Percentiles rank a stretch among this genome's conserved stretches.
These are phyloP conservation scores for Hydractinia symbiolongicarpus DNA, from an alignment of 30 jellyfish, hydroid and myxozoan species.

Conservation along the genomic window DNA sequence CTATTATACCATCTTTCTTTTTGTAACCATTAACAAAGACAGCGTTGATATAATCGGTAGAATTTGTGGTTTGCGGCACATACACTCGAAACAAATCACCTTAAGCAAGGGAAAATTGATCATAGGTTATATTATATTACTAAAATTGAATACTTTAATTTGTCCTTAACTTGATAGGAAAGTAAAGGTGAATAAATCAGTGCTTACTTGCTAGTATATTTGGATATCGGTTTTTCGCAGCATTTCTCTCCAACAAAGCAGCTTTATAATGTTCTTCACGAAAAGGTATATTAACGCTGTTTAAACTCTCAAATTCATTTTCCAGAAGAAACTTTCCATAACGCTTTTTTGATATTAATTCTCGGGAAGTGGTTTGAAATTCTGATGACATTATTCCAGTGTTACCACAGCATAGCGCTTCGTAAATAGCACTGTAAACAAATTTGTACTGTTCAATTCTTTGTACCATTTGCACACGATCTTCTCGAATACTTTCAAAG, in stretches of 20 bases:
- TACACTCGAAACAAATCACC: no score
- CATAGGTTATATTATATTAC: no score
- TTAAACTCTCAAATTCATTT: background rate
- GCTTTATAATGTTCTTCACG: background rate
- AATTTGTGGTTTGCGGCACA: no score
- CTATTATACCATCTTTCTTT: conserved; percentile 19
- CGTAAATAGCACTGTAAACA: conserved; percentile 29
- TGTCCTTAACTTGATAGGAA: no score
- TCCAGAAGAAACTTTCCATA: background rate
- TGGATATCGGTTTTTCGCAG: conserved; percentile 1
- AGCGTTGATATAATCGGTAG: conserved; percentile 8
- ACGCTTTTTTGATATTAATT: background rate
- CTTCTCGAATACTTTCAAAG: conserved; percentile 75
- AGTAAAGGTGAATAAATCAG: conserved; percentile 52
- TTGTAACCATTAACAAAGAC: conserved; percentile 32
- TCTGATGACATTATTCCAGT: conserved; percentile 6
- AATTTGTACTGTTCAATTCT: conserved; percentile 39
- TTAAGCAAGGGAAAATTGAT: no score
- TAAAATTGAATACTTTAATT: no score
- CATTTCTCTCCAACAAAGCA: conserved; percentile 8
- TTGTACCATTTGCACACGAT: conserved; percentile 87
- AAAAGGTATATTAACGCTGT: background rate
- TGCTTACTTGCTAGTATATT: conserved; percentile 26
- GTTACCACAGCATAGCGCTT: conserved; percentile 22
- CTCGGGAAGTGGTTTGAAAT: background rate